Percentiles rank a stretch among this genome's conserved stretches.
Conservation (phyloP, 2,113 vertebrate genomes). For the Centrocercus urophasianus region DNA sequence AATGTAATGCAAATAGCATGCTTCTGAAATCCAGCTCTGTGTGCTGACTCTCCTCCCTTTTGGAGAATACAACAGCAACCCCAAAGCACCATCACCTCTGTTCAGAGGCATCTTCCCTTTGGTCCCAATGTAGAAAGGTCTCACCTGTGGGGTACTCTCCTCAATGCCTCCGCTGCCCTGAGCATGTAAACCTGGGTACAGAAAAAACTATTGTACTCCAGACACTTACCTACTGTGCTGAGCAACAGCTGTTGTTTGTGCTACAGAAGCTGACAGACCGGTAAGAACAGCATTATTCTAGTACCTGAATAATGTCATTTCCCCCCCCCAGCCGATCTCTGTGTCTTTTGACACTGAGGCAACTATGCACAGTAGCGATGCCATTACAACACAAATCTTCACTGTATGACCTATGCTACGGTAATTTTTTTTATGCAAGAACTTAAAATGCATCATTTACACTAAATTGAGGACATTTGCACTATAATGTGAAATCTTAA, state of each 20-base stretch:
- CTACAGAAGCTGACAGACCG: background rate
- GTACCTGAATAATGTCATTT: background rate
- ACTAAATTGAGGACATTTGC: background rate
- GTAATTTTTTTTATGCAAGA: background rate
- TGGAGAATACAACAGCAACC: background rate
- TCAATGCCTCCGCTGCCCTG: background rate
- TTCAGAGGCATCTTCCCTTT: background rate
- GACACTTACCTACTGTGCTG: background rate
- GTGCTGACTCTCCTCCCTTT: background rate
- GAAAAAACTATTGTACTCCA: background rate
- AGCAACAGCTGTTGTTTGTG: conserved; percentile 5
- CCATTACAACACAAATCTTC: background rate
- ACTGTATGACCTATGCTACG: background rate
- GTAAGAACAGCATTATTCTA: background rate
- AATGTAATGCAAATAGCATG: fast-evolving
- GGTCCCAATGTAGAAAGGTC: background rate
- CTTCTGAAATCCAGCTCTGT: background rate
- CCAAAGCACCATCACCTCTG: background rate
- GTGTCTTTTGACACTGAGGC: background rate
- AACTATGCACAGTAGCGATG: background rate
- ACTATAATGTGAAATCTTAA: background rate
- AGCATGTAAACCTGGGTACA: background rate
- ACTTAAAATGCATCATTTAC: conserved; percentile 2
- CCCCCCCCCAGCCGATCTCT: background rate
- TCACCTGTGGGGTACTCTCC: background rate